Base-by-base conservation (phyloP, 2,113 vertebrate species). In the Dicaeum eximium region DNA sequence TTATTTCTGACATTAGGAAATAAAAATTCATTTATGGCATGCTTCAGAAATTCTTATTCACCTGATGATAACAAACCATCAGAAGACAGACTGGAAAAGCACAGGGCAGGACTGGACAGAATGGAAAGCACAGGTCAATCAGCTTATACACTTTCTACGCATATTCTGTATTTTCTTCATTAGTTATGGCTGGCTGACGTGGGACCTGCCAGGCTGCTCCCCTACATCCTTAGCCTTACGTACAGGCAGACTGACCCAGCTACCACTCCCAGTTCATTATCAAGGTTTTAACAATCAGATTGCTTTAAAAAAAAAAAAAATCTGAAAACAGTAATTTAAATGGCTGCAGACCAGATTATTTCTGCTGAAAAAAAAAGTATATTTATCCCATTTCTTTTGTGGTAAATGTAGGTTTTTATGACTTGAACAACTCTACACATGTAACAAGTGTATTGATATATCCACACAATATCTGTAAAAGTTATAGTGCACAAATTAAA, bases 1-100 rank as follows among this genome's bases (percentile, higher is more conserved):
- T 96, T 95, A 96, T 94, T 96, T 85, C 73, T 93, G 53, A 85
- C 44, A 72, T 72, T 31, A 82, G 25, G 48, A 93, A 91, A 79
- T 67, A 60, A 81, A 95, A 48, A 27, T 84, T 86, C 5, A 80
- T 61, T 95, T 70, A 67, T 19, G 44, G 84, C 90, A 90, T 79
- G 90, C 70, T 93, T 85, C 70, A 91, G 47, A 89, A 94, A 89
- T 79, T 60, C 72, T 89, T 75, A 37, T 60, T 93, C 69, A 86
- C 57, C 87, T 87, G 90, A n/a, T 35, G 47, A 42, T 42, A 83
- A 83, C 83, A 48, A 77, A 58, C 47, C 48, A 67, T 48, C 47
- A 61, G 40, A 79, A 82, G 48, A 65, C 38, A 90, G 61, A 69
- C 54, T 28, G 37, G 31, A n/a, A 88, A 85, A 69, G 45, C 48